phyloP scores from a whole-genome alignment of 2,888 invertebrate species.

The Clanis bilineata region DNA sequence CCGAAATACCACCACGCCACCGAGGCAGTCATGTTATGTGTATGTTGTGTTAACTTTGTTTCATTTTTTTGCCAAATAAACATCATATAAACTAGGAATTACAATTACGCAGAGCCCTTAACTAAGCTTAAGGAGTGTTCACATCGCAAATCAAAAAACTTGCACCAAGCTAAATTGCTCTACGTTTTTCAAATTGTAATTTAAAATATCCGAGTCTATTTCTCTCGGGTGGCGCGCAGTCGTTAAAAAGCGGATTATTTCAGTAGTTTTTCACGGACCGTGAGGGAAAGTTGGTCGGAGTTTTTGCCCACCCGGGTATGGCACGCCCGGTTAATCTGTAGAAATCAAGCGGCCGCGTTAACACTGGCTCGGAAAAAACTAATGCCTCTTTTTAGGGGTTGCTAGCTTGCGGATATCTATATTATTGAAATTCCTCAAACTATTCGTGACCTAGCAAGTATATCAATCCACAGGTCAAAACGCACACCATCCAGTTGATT shows the following conservation, averaged over 20 bases:
- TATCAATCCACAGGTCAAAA: too few species aligned
- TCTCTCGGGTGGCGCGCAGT: constrained; percentile 24
- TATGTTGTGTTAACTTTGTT: background rate
- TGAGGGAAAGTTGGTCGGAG: constrained; percentile 7
- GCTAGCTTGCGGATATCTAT: background rate
- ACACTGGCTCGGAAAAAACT: constrained; percentile 8
- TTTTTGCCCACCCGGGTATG: background rate
- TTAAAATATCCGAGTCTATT: constrained; percentile 32
- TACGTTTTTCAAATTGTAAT: constrained; percentile 29
- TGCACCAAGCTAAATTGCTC: background rate
- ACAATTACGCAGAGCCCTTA: constrained; percentile 8
- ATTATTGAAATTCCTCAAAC: background rate
- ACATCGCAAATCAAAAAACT: constrained; percentile 7
- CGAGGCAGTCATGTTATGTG: too few species aligned
- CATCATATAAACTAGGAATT: background rate
- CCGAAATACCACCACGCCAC: too few species aligned
- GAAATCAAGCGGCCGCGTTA: constrained; percentile 31
- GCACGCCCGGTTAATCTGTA: constrained; percentile 39
- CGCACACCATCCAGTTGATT: too few species aligned
- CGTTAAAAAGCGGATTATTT: constrained; percentile 44
- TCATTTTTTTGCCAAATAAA: background rate
- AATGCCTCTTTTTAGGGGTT: background rate
- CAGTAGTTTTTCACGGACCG: constrained; percentile 32
- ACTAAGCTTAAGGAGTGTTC: background rate
- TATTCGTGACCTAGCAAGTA: too few species aligned